Base-by-base conservation (phyloP, 2,113 vertebrate species). In the Coryphaenoides rupestris region DNA sequence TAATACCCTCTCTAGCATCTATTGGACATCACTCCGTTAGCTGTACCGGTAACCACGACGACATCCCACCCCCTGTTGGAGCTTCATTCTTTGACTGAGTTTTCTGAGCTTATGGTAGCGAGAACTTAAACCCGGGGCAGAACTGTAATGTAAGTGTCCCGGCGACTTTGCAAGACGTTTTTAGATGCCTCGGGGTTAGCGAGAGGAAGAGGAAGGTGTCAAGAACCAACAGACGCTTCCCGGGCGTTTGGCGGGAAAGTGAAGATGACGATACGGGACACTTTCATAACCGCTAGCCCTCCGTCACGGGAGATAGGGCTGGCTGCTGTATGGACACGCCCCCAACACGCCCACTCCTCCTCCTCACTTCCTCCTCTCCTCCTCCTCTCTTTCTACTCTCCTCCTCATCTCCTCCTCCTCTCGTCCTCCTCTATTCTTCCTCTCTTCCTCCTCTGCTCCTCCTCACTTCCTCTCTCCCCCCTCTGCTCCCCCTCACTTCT, bases 321-420 rank as follows among this genome's bases (percentile, higher is more conserved):
- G 58, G 22, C 53, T 55, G 22, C 21, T 55, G 55, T 61, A 54
- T 17, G 28, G 14, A 61, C 13, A 22, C 13, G 4, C 53, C 28
- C 73, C 63, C 77, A 69, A 28, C 67, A 65, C 68, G 40, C 24
- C 17, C 54, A 69, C n/a, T 5, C 49, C 57, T 69, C 47, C 45
- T 54, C 14, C 21, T 55, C 50, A 60, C 24, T 0, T 33, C 17
- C 60, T 50, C 72, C 46, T 65, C 62, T 59, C 7, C n/a, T 40
- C 19, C 26, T 62, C 58, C 16, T 59, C 58, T 60, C 9, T 21
- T 5, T 40, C 33, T 40, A 9, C 21, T 59, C 56, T 14, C 14
- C 23, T 33, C 3, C 58, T 24, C 17, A 3, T 26, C 13, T 16
- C 9, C 13, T 33, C 3, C 4, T 66, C 65, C 13, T 57, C 22